A percentile compares a stretch with the other conserved stretches of the same genome.
Conservation (phyloP, 2,888 invertebrate species). For the Stenotaenia linearis region DNA sequence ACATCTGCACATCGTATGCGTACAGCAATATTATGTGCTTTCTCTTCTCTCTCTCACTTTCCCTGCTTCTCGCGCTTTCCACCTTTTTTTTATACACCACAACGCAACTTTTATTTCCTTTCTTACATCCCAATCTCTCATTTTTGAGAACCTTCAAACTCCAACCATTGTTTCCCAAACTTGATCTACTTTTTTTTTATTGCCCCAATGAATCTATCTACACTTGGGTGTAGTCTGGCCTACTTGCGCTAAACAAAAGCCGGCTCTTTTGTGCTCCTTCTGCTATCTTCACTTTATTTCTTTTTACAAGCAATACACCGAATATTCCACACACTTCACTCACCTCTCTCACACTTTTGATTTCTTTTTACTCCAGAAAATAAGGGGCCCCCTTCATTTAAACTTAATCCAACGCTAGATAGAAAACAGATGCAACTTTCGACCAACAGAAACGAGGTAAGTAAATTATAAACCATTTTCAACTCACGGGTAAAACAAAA, state of each 20-base stretch:
- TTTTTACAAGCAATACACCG: neutral
- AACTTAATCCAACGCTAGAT: neutral
- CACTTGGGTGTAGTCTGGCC: constrained; percentile 14
- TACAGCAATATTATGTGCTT: no score
- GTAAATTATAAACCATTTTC: neutral
- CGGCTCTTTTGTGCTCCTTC: constrained; percentile 17
- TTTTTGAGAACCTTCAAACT: neutral
- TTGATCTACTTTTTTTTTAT: constrained; percentile 21
- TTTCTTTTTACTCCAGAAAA: neutral
- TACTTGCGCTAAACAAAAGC: neutral
- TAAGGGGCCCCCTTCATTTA: neutral
- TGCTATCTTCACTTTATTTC: neutral
- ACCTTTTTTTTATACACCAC: neutral
- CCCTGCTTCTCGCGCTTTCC: neutral
- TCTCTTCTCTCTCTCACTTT: neutral
- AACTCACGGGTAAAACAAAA: neutral
- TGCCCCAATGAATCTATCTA: constrained; percentile 16
- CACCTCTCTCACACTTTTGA: neutral
- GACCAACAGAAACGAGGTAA: neutral
- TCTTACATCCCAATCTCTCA: neutral
- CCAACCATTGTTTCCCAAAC: neutral
- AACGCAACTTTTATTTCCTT: neutral
- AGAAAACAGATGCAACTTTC: constrained; percentile 3
- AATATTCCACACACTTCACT: constrained; percentile 1
- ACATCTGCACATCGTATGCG: neutral